Conservation (phyloP, 1,140 invertebrate genomes). For the Telenomus remus region DNA sequence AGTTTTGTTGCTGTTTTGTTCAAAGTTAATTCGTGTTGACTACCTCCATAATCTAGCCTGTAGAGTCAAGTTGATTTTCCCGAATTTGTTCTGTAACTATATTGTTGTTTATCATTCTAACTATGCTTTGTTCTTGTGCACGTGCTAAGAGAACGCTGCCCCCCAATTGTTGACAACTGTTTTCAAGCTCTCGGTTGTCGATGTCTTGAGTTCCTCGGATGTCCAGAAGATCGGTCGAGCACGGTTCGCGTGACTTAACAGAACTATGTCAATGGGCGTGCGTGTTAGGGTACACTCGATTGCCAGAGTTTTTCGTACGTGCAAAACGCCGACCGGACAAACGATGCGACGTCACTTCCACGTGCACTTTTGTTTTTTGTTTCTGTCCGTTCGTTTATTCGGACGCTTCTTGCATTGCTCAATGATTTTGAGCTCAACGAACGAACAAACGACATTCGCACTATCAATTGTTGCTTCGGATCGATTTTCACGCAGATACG, state of each 20-base stretch:
- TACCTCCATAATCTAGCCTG: conserved; percentile 43
- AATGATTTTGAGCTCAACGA: not conserved
- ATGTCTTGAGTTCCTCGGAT: conserved; percentile 13
- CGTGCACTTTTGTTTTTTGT: not conserved
- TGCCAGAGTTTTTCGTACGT: not conserved
- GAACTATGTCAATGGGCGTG: conserved; percentile 22
- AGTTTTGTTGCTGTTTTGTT: conserved; percentile 28
- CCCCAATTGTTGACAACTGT: conserved; percentile 15
- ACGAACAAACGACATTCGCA: not conserved
- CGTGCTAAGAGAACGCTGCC: conserved; percentile 56
- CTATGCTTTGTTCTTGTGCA: conserved; percentile 59
- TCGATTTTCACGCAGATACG: conserved; percentile 34
- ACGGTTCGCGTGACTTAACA: conserved; percentile 15
- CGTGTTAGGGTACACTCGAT: conserved; percentile 31
- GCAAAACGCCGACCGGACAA: not conserved
- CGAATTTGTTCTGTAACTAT: conserved; percentile 47
- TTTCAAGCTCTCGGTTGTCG: conserved; percentile 17
- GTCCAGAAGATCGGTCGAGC: conserved; percentile 50
- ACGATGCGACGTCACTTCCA: not conserved
- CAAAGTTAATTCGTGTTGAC: conserved; percentile 27
- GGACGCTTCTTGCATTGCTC: not conserved
- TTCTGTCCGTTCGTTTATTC: not conserved
- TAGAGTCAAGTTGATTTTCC: conserved; percentile 47
- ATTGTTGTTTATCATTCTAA: conserved; percentile 42
- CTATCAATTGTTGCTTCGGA: conserved; percentile 35